Base-by-base conservation (phyloP, 2,113 vertebrate species). In the Lepisosteus oculatus region DNA sequence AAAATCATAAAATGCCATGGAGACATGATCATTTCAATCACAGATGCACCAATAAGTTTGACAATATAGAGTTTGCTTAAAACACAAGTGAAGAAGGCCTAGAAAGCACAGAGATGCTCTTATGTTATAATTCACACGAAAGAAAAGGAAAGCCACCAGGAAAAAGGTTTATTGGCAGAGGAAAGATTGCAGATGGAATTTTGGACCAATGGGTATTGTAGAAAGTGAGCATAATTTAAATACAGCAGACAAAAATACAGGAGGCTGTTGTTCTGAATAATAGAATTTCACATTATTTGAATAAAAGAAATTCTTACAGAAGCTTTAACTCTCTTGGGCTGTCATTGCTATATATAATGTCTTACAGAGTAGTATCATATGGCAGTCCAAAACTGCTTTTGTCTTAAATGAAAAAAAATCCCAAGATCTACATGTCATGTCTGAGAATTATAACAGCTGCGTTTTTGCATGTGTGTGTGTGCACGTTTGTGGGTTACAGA, bases 101-200 rank as follows among this genome's bases (percentile, higher is more conserved):
- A 47, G 5, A 43, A 66, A 64, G 71, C 63, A 57, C 29, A 5
- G 55, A 43, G 54, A 66, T 67, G 71, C 8, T 67, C 65, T 72
- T 59, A 14, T 9, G 15, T 8, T 42, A 42, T 66, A 72, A 67
- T 67, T 67, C 67, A 61, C 65, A 15, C 54, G 57, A 14, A 15
- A 47, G 55, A 44, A 29, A 2, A 29, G 51, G n/a, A 15, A 61
- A 61, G 55, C 64, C 45, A 41, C 29, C 15, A 56, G 65, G 43
- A 11, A 17, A 13, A 47, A 72, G 71, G 67, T 72, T 72, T 72
- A 72, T 44, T 6, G 42, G 61, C 64, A 43, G 43, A 61, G 71
- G 67, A 67, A 67, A 72, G 61, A 61, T 15, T 15, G 15, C 54
- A 14, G n/a, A 41, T 67, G 71, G 64, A 72, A 67, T 67, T 63